A percentile compares a stretch with the other conserved stretches of the same genome.
These are phyloP conservation scores for Harpegnathos saltator DNA, from an alignment of 1,140 invertebrate genomes.

Conservation along the genomic window DNA sequence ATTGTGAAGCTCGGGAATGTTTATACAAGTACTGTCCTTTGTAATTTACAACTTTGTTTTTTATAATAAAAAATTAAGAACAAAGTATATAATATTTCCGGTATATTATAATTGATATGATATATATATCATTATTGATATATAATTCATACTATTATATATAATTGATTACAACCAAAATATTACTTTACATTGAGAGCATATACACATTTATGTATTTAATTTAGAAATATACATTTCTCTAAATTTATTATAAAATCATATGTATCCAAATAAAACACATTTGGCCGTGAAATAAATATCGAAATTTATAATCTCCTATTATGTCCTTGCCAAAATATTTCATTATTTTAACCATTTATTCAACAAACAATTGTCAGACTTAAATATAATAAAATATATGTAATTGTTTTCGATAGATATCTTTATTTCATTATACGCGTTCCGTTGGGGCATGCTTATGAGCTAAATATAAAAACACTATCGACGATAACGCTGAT, in stretches of 20 bases:
- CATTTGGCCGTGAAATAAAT: background rate
- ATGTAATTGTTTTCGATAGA: constrained; percentile 34
- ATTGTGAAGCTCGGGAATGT: background rate
- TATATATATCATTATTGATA: too few species aligned
- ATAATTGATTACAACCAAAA: background rate
- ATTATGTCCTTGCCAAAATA: background rate
- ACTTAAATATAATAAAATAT: constrained; percentile 51
- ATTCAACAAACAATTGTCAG: constrained; percentile 1
- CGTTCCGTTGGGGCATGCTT: constrained; percentile 90
- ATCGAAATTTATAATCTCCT: background rate
- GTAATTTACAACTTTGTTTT: constrained; percentile 30
- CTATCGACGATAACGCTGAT: constrained; percentile 97
- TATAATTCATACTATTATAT: too few species aligned
- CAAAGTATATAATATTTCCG: constrained; percentile 1
- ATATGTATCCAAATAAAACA: background rate
- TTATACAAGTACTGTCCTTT: background rate
- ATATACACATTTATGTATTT: background rate
- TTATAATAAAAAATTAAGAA: constrained; percentile 17
- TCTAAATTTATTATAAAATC: too few species aligned
- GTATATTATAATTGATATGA: constrained; percentile 6
- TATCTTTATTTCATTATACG: constrained; percentile 73
- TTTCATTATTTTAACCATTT: background rate
- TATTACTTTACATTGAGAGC: background rate
- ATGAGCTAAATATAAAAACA: constrained; percentile 97
- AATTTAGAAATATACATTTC: constrained; percentile 12